Percentiles rank a stretch among this genome's conserved stretches.
phyloP scores from a whole-genome alignment of 2,888 invertebrate species.

The Chaitophorus viminalis region DNA sequence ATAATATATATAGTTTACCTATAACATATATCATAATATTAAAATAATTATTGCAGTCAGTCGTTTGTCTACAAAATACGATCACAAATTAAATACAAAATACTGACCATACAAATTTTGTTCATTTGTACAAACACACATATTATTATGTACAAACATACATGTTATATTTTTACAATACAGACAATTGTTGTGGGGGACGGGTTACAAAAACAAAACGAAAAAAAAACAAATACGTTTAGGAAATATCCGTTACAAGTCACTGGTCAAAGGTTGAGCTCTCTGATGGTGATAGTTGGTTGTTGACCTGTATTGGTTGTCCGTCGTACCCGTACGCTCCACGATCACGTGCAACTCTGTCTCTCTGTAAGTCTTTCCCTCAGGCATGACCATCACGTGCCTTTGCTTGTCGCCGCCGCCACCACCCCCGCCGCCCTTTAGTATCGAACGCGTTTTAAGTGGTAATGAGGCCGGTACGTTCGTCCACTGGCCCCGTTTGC shows the following conservation, averaged over 20 bases:
- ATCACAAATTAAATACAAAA: constrained; percentile 42
- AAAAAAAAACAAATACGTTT: not conserved
- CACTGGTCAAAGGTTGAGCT: constrained; percentile 62
- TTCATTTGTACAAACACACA: too few species aligned
- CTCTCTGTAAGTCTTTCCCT: constrained; percentile 80
- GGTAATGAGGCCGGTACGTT: constrained; percentile 64
- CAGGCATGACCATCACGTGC: constrained; percentile 76
- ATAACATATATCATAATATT: not conserved
- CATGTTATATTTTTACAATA: not conserved
- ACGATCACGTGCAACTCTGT: constrained; percentile 88
- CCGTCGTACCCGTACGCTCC: constrained; percentile 79
- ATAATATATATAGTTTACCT: constrained; percentile 5
- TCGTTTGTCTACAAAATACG: constrained; percentile 47
- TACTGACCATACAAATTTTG: constrained; percentile 24
- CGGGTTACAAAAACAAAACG: constrained; percentile 21
- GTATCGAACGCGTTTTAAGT: constrained; percentile 59
- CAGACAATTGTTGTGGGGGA: not conserved
- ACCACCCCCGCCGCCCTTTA: constrained; percentile 42
- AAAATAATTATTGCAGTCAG: constrained; percentile 38
- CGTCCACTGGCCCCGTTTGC: constrained; percentile 63
- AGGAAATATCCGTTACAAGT: constrained; percentile 40
- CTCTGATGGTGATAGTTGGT: constrained; percentile 27
- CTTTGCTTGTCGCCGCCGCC: constrained; percentile 18
- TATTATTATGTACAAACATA: too few species aligned
- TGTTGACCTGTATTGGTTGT: constrained; percentile 54